phyloP scores from a whole-genome alignment of 2,113 vertebrate genomes.

The Triplophysa dalaica region DNA sequence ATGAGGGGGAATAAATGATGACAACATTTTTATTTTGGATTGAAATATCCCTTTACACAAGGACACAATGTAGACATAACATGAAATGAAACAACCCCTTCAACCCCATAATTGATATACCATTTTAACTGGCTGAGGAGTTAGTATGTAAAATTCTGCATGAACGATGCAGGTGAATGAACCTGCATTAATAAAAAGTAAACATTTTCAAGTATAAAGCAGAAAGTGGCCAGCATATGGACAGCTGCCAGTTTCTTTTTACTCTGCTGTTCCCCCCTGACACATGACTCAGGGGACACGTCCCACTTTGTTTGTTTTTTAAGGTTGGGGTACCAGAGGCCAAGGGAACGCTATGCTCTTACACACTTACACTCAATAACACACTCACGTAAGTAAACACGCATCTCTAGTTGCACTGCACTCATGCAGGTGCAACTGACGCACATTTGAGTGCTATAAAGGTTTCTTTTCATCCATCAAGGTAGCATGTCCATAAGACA shows the following conservation, averaged over 20 bases:
- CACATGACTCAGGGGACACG: conserved; percentile 58
- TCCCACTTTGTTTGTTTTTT: conserved; percentile 63
- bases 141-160: neutral
- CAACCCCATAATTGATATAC: neutral
- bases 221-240: conserved; percentile 15
- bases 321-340: conserved; percentile 40
- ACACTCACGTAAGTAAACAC: conserved; percentile 37
- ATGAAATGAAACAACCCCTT: neutral
- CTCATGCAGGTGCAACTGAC: neutral
- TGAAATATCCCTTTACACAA: no score
- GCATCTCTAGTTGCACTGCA: conserved; percentile 24
- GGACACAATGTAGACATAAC: no score
- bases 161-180: neutral
- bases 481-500: neutral
- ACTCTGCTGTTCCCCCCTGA: conserved; percentile 27
- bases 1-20: no score
- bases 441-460: conserved; percentile 7
- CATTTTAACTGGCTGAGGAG: neutral
- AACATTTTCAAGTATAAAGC: neutral
- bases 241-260: conserved; percentile 26
- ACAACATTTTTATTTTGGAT: no score
- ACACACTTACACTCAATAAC: conserved; percentile 57
- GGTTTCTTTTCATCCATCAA: neutral
- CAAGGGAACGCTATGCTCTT: conserved; percentile 59
- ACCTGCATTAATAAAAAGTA: no score